Percentiles rank a stretch among this genome's conserved stretches.
Conservation (phyloP, 1,140 invertebrate genomes). For the Brachionus koreanus region DNA sequence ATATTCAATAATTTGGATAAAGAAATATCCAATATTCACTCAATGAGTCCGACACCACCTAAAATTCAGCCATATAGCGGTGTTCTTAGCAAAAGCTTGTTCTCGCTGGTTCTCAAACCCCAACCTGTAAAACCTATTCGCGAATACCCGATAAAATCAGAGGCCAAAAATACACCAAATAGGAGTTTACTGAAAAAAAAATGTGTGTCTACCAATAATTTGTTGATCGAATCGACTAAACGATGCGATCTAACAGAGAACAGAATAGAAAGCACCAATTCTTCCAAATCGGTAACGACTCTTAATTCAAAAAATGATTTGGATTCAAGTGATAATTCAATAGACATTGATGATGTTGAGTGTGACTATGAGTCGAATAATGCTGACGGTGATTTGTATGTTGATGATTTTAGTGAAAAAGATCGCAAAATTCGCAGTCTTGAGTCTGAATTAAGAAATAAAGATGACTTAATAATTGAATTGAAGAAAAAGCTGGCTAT, state of each 20-base stretch:
- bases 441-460: background rate
- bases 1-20: conserved; percentile 22
- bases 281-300: conserved; percentile 32
- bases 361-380: background rate
- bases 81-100: conserved; percentile 37
- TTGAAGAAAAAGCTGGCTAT: background rate
- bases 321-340: conserved; percentile 35
- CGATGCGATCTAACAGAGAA: background rate
- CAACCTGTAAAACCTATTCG: background rate
- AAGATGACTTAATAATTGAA: background rate
- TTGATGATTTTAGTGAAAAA: conserved; percentile 17
- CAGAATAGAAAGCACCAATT: background rate
- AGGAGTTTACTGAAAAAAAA: conserved; percentile 16
- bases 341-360: conserved; percentile 11
- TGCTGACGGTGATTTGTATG: background rate
- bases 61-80: conserved; percentile 39
- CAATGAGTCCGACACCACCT: background rate
- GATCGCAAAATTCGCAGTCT: background rate
- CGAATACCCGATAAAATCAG: background rate
- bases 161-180: background rate
- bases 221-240: background rate
- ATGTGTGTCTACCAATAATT: conserved; percentile 31
- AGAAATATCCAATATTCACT: conserved; percentile 11
- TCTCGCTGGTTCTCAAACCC: conserved; percentile 24
- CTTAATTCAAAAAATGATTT: conserved; percentile 25